Evolutionary conservation across 2,113 vertebrate species (phyloP), one percentile per base, ranked within the genome.

Genomic region (Melanocharis versteri): DNA sequence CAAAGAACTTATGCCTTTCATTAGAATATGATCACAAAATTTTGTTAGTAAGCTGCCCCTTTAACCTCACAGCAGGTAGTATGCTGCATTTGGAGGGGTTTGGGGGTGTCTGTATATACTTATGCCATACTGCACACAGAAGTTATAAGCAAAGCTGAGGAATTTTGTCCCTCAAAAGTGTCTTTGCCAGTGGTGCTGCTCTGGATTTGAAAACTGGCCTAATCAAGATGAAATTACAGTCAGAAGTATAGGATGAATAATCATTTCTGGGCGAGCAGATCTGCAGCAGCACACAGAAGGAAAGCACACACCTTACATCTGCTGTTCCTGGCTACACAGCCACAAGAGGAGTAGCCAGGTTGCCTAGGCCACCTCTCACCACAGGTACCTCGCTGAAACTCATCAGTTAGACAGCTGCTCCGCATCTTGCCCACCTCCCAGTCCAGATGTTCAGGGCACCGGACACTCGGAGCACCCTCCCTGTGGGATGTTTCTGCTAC

Each of bases 241-340:
- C 17, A 53, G 21, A 70, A 86, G 2, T 61, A 6, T 19, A 51
- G 84, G 13, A 33, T 33, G 10, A 30, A 42, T 56, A 82, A 39
- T 68, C 12, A 13, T 35, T 89, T 56, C 64, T 75, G 33, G 16
- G 19, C 0, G 0, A 66, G 12, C 15, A 83, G 42, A 54, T n/a
- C 53, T 69, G 45, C 45, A 86, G 45, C 28, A 66, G 62, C 54
- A 57, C 37, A 20, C 3, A 39, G 45, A 69, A 90, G n/a, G 37
- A 40, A 73, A 61, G 15, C 27, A 27, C 18, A 37, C 5, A 11
- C 12, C 26, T 81, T 39, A 33, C 11, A 18, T 35, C 50, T 39
- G 10, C 26, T 19, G 2, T 13, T 79, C 47, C 39, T 4, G 1
- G 7, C 12, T 53, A 10, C 47, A 35, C 16, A 69, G 19, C 11